Conservation (phyloP, 2,888 invertebrate genomes). For the Agrilus cyanescens region DNA sequence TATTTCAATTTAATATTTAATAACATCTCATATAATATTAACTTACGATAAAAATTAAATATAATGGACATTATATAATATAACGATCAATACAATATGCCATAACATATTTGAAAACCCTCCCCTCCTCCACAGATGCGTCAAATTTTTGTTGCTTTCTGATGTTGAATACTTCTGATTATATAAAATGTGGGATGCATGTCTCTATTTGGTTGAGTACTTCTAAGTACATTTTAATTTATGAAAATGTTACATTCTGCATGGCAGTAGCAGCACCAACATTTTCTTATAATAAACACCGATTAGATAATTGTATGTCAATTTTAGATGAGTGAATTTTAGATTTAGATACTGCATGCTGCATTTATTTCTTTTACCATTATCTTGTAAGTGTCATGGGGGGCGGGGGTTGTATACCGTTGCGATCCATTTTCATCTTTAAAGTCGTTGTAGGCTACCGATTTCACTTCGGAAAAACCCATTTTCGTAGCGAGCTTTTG, state of each 20-base stretch:
- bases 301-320: background rate
- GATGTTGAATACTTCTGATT: background rate
- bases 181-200: background rate
- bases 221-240: background rate
- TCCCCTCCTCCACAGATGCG: no score
- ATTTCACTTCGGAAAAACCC: constrained; percentile 51
- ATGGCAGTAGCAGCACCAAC: constrained; percentile 38
- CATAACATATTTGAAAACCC: no score
- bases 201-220: background rate
- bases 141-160: no score
- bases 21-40: no score
- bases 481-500: constrained; percentile 60
- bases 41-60: no score
- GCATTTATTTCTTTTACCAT: no score
- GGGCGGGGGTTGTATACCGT: constrained; percentile 50
- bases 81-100: no score
- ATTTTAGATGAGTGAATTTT: background rate
- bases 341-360: no score
- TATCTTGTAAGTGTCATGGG: constrained; percentile 51
- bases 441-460: constrained; percentile 60
- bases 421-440: constrained; percentile 46
- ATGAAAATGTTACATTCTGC: constrained; percentile 33
- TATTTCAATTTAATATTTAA: no score
- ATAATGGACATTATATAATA: no score
- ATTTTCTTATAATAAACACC: constrained; percentile 18